Evolutionary conservation across 2,888 invertebrate genomes (phyloP).

Genomic region (Graphium colonna): DNA sequence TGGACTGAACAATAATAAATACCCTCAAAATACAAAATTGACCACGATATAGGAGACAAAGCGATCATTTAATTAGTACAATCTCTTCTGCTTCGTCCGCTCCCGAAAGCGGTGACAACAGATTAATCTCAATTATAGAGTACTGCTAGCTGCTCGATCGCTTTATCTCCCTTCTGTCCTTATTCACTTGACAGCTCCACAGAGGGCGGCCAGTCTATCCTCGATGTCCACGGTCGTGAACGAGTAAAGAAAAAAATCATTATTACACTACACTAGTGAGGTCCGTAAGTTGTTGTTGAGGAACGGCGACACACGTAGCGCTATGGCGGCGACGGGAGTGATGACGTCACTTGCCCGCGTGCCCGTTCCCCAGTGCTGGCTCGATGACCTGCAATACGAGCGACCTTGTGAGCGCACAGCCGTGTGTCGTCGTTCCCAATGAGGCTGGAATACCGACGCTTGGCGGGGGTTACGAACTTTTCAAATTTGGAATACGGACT

Average conservation of each 20-base stretch:
- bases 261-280: slow-evolving; percentile 73
- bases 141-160: too few relatives aligned
- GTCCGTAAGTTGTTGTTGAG: slow-evolving; percentile 70
- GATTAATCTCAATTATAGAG: too few relatives aligned
- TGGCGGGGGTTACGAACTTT: slow-evolving; percentile 26
- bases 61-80: too few relatives aligned
- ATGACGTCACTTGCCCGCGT: slow-evolving; percentile 63
- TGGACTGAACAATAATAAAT: too few relatives aligned
- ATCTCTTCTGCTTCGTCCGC: too few relatives aligned
- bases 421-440: slow-evolving; percentile 78
- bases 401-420: slow-evolving; percentile 64
- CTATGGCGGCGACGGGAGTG: slow-evolving; percentile 42
- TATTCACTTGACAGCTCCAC: too few relatives aligned
- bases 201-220: too few relatives aligned
- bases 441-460: slow-evolving; percentile 43
- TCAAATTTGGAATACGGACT: slow-evolving; percentile 1
- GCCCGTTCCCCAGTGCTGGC: slow-evolving; percentile 63
- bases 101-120: too few relatives aligned
- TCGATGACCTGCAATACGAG: slow-evolving; percentile 71
- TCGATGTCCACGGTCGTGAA: neutral
- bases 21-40: too few relatives aligned
- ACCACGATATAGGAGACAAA: too few relatives aligned
- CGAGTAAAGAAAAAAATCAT: slow-evolving; percentile 36
- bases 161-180: too few relatives aligned
- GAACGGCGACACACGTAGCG: slow-evolving; percentile 77